A percentile compares a stretch with the other conserved stretches of the same genome.
Evolutionary conservation across 2,113 vertebrate genomes (phyloP).

Genomic region (Epinephelus moara): DNA sequence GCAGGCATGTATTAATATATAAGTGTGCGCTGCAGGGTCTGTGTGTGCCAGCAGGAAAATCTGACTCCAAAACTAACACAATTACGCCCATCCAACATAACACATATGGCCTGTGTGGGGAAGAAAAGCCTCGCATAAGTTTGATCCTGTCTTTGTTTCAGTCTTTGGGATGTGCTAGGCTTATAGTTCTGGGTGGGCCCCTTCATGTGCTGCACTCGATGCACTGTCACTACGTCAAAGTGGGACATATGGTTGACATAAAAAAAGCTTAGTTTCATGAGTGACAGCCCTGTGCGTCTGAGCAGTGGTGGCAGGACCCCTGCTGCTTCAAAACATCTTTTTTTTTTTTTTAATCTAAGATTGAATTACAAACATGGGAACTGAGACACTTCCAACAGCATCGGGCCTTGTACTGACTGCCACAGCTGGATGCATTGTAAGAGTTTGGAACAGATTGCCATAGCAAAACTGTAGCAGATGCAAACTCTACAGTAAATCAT

Average conservation of each 20-base stretch:
- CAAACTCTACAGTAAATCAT: conserved; percentile 22
- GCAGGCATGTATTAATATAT: conserved; percentile 40
- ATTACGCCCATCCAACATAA: conserved; percentile 38
- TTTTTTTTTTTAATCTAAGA: conserved; percentile 2
- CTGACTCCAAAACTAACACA: conserved; percentile 65
- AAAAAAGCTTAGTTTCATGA: conserved; percentile 32
- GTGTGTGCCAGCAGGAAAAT: conserved; percentile 17
- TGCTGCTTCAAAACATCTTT: conserved; percentile 6
- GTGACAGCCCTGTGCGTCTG: background rate
- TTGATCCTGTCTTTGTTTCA: conserved; percentile 6
- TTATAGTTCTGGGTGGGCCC: conserved; percentile 54
- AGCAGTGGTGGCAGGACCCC: conserved; percentile 9
- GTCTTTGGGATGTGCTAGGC: conserved; percentile 30
- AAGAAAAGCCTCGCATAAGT: conserved; percentile 16
- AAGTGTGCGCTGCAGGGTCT: conserved; percentile 4
- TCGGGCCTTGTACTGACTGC: background rate
- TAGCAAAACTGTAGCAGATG: conserved; percentile 23
- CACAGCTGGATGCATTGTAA: conserved; percentile 38
- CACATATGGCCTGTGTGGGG: conserved; percentile 34
- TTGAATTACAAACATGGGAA: conserved; percentile 27
- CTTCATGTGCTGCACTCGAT: conserved; percentile 7
- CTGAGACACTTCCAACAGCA: conserved; percentile 25
- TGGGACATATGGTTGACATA: conserved; percentile 41
- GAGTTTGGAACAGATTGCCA: conserved; percentile 16
- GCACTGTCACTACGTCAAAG: conserved; percentile 10